Percentiles rank a stretch among this genome's conserved stretches.
phyloP scores from a whole-genome alignment of 2,113 vertebrate genomes.

The Eclectus roratus region DNA sequence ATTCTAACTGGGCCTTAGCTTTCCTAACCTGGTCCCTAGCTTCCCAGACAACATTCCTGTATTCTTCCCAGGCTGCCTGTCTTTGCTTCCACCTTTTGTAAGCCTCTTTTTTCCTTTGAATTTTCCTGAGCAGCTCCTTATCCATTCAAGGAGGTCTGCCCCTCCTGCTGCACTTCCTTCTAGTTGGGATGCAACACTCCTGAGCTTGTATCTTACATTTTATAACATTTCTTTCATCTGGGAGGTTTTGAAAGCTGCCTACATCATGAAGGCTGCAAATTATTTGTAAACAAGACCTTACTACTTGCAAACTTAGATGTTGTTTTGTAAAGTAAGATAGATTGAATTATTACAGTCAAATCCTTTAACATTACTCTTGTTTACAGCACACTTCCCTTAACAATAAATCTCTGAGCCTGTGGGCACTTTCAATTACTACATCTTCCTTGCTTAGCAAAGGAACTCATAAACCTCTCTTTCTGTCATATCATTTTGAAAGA shows the following conservation, averaged over 20 bases:
- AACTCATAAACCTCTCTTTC: slow-evolving; percentile 48
- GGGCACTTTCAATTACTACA: slow-evolving; percentile 66
- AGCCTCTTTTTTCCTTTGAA: too few relatives aligned
- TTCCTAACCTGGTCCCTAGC: too few relatives aligned
- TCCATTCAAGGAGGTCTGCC: too few relatives aligned
- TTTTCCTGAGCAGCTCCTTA: too few relatives aligned
- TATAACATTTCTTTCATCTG: not conserved
- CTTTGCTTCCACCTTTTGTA: too few relatives aligned
- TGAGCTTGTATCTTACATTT: not conserved
- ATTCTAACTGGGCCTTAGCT: too few relatives aligned
- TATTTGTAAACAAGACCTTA: slow-evolving; percentile 43
- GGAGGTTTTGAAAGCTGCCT: not conserved
- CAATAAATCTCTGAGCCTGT: slow-evolving; percentile 52
- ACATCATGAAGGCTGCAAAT: not conserved
- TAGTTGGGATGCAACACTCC: too few relatives aligned
- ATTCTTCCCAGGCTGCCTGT: too few relatives aligned
- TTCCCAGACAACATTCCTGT: too few relatives aligned
- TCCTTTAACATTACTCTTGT: slow-evolving; percentile 47
- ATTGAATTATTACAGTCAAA: slow-evolving; percentile 58
- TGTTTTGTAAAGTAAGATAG: slow-evolving; percentile 11
- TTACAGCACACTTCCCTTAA: slow-evolving; percentile 40
- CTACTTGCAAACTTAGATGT: not conserved
- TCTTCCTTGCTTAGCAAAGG: slow-evolving; percentile 30
- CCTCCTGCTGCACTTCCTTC: too few relatives aligned
- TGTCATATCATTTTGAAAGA: not conserved